Percentiles rank a stretch among this genome's conserved stretches.
phyloP scores from a whole-genome alignment of 2,888 invertebrate genomes.

The Elegia similella region DNA sequence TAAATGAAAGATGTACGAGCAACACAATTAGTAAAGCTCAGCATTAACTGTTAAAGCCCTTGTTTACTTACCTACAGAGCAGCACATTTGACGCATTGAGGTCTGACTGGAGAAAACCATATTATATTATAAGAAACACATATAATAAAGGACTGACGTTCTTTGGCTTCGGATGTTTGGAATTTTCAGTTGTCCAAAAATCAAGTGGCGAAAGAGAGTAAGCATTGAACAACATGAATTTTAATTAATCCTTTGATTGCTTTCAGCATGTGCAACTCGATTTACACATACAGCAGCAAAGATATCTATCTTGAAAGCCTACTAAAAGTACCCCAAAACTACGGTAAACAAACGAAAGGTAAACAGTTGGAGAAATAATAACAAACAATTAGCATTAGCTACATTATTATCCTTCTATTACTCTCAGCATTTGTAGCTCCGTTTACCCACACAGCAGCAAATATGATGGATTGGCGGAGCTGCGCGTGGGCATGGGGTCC shows the following conservation, averaged over 20 bases:
- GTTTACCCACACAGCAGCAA: slow-evolving; percentile 54
- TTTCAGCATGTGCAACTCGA: slow-evolving; percentile 40
- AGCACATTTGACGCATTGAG: slow-evolving; percentile 70
- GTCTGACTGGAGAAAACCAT: slow-evolving; percentile 65
- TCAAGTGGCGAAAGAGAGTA: background rate
- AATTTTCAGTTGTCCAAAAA: no score
- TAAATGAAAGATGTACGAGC: no score
- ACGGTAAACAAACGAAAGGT: background rate
- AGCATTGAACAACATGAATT: no score
- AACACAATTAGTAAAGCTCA: no score
- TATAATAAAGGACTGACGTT: no score
- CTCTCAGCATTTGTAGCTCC: slow-evolving; percentile 39
- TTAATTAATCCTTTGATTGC: background rate
- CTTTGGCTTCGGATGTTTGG: no score
- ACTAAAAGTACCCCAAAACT: slow-evolving; percentile 51
- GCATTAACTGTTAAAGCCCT: no score
- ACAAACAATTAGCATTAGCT: background rate
- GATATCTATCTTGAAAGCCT: no score
- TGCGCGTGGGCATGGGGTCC: slow-evolving; percentile 68
- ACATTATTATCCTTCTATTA: background rate
- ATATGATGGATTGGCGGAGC: slow-evolving; percentile 70
- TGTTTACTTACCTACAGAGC: slow-evolving; percentile 55
- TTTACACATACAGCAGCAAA: slow-evolving; percentile 54
- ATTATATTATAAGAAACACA: no score
- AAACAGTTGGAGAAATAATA: background rate